A percentile compares a stretch with the other conserved stretches of the same genome.
Evolutionary conservation across 2,888 invertebrate species (phyloP).

Genomic region (Nomada hirtipes): DNA sequence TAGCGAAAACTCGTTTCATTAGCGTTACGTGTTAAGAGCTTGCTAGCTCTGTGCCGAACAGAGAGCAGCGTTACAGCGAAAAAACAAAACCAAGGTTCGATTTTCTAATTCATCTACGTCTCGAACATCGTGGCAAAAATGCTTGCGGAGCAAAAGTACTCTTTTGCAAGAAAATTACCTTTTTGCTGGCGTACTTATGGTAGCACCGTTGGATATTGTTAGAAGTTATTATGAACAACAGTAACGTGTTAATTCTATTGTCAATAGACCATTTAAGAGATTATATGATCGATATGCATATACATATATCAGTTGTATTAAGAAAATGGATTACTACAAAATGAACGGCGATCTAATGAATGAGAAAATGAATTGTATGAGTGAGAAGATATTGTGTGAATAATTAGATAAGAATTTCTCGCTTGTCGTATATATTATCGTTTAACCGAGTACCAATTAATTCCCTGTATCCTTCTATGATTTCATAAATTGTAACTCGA

Average conservation of each 20-base stretch:
- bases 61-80: conserved; percentile 28
- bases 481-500: conserved; percentile 55
- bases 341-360: conserved; percentile 56
- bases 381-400: conserved; percentile 48
- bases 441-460: conserved; percentile 26
- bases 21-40: conserved; percentile 13
- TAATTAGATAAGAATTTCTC: conserved; percentile 25
- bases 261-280: conserved; percentile 9
- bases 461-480: conserved; percentile 60
- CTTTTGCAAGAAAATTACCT: conserved; percentile 74
- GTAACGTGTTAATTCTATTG: conserved; percentile 53
- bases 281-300: conserved; percentile 12
- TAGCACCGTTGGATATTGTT: conserved; percentile 76
- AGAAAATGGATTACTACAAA: conserved; percentile 69
- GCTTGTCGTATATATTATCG: conserved; percentile 19
- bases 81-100: conserved; percentile 8
- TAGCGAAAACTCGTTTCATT: conserved; percentile 44
- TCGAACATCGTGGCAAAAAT: conserved; percentile 33
- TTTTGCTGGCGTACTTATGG: conserved; percentile 78
- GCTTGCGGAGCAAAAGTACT: conserved; percentile 57
- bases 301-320: conserved; percentile 30
- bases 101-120: conserved; percentile 43
- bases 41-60: conserved; percentile 39
- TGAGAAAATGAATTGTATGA: conserved; percentile 58
- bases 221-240: conserved; percentile 72